Percentiles rank a stretch among this genome's conserved stretches.
Conservation (phyloP, 2,888 invertebrate genomes). For the Omphaloscelis lunosa region DNA sequence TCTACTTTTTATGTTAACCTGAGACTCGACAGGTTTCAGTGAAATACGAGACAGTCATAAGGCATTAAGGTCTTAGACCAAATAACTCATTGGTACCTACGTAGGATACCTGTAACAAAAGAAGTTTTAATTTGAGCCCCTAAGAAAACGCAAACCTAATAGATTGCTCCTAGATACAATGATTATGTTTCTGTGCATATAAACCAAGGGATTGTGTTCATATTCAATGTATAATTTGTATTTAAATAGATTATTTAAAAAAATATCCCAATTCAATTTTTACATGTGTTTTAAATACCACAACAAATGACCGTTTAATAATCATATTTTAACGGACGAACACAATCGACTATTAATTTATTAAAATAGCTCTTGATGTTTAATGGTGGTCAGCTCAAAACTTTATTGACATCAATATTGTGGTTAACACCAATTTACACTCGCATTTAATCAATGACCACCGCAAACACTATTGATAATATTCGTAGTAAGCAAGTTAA, state of each 20-base stretch:
- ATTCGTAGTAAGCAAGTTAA: neutral
- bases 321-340: neutral
- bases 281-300: neutral
- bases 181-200: neutral
- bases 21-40: neutral
- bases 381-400: constrained; percentile 38
- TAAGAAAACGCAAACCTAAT: neutral
- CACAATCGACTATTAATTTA: constrained; percentile 27
- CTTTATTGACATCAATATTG: constrained; percentile 29
- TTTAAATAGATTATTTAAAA: neutral
- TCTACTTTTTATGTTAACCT: neutral
- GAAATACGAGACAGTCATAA: neutral
- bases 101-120: too few relatives aligned
- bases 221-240: neutral
- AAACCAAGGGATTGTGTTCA: too few relatives aligned
- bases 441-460: constrained; percentile 17
- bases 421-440: constrained; percentile 48
- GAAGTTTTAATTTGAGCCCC: neutral
- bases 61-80: too few relatives aligned
- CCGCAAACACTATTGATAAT: constrained; percentile 25
- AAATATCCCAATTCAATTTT: neutral
- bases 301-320: constrained; percentile 2
- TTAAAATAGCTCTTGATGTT: constrained; percentile 31
- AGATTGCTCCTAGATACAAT: neutral
- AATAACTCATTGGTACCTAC: too few relatives aligned